Evolutionary conservation across 1,140 invertebrate species (phyloP), one percentile per base, ranked within the genome.

Genomic region (Sarcophaga peregrina): DNA sequence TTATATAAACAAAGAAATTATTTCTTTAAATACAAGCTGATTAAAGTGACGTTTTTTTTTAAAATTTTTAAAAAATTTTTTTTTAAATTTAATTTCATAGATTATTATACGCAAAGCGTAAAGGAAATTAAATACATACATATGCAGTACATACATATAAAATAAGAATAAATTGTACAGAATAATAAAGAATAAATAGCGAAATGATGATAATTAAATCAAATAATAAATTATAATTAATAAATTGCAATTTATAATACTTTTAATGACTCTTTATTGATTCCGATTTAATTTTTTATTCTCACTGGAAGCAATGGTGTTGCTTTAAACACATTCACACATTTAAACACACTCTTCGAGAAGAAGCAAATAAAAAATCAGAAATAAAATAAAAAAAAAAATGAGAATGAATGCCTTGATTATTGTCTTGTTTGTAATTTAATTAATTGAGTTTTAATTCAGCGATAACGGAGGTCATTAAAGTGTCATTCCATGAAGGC

Each of bases 371-470:
- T 37, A 37, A 37, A 37, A 37, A 37, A 37, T 37, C 1, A 37
- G 4, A 37, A 37, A 37, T 37, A 2, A 37, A 37, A n/a, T n/a
- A 37, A 37, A 37, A 2, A 37, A 37, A 37, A 37, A 37, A 37
- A 2, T 20, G 20, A 20, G 54, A n/a, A 58, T 25, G 68, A 73
- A 73, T 73, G 73, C 46, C 73, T 75, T 78, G n/a, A 50, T 78
- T 50, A 50, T 78, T 50, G 47, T 78, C 86, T 85, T 86, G 89
- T 89, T 89, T 89, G 88, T 89, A 89, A 89, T 88, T 89, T 87
- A 89, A 89, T 89, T 89, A 89, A 89, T 89, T 89, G 88, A 86
- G 88, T 86, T 89, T 89, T 89, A 89, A 89, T 89, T 89, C 83
- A 83, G 47, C 54, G 74, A 78, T 78, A 78, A 78, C 75, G 50